phyloP scores from a whole-genome alignment of 2,888 invertebrate genomes.

The Plebejus argus region DNA sequence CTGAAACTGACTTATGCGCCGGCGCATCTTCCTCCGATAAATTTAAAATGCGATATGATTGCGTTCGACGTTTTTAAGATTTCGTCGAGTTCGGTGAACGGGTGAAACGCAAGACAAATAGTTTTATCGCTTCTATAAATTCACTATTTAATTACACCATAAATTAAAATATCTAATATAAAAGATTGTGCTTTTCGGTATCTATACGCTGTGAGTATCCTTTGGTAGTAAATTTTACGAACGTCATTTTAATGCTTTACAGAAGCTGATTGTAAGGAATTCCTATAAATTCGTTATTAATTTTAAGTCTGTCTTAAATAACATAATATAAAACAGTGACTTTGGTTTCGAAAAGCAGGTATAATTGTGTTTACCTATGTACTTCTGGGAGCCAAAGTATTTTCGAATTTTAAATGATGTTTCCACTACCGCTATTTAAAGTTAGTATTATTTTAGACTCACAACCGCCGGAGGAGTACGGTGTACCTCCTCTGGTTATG shows the following conservation, averaged over 20 bases:
- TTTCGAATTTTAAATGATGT: no score
- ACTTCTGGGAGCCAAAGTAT: no score
- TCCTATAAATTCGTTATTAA: neutral
- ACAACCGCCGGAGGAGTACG: no score
- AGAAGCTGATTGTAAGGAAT: neutral
- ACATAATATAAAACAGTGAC: neutral
- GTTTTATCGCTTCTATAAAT: slow-evolving; percentile 26
- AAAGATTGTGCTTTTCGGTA: neutral
- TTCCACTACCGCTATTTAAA: no score
- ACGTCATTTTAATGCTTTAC: neutral
- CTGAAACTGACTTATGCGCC: slow-evolving; percentile 50
- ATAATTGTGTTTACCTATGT: no score
- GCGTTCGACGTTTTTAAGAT: slow-evolving; percentile 35
- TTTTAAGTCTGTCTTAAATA: neutral
- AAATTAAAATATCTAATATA: slow-evolving; percentile 7
- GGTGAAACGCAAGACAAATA: slow-evolving; percentile 27
- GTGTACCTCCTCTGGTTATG: no score
- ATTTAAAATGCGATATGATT: slow-evolving; percentile 44
- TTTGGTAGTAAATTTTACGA: slow-evolving; percentile 3
- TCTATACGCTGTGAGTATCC: neutral
- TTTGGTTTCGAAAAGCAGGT: no score
- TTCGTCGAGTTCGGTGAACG: slow-evolving; percentile 10
- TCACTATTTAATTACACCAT: slow-evolving; percentile 16
- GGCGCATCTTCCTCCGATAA: slow-evolving; percentile 42
- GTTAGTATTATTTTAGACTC: no score